Evolutionary conservation across 2,113 vertebrate genomes (phyloP).

Genomic region (Zootoca vivipara): DNA sequence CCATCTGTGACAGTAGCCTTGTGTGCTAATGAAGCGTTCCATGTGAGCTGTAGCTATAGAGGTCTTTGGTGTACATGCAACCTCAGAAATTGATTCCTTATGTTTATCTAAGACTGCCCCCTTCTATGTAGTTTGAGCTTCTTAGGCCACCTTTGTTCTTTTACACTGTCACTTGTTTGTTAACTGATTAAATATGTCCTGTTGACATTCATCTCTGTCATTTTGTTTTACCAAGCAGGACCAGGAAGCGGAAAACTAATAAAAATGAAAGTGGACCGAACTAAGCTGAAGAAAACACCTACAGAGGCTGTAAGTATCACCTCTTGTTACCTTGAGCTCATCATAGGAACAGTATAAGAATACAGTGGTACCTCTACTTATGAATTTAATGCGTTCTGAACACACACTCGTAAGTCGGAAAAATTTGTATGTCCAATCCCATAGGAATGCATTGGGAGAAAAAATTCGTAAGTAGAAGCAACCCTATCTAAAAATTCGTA

Average conservation of each 20-base stretch:
- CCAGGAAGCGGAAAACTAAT: slow-evolving; percentile 77
- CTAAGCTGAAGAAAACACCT: slow-evolving; percentile 96
- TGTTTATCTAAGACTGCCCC: neutral
- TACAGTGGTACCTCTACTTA: no score
- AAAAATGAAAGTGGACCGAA: slow-evolving; percentile 96
- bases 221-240: slow-evolving; percentile 64
- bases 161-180: neutral
- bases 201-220: slow-evolving; percentile 4
- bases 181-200: neutral
- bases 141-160: neutral
- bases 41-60: no score
- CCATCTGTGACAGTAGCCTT: no score
- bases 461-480: no score
- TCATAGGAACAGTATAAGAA: neutral
- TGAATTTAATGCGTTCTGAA: no score
- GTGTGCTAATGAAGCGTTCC: neutral
- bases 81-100: neutral
- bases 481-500: no score
- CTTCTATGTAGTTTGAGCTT: neutral
- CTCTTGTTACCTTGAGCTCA: neutral
- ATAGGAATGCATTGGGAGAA: no score
- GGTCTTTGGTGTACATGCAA: neutral
- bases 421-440: no score
- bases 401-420: no score
- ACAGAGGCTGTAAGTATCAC: slow-evolving; percentile 90